phyloP scores from a whole-genome alignment of 2,888 invertebrate species.

The Elegia similella region DNA sequence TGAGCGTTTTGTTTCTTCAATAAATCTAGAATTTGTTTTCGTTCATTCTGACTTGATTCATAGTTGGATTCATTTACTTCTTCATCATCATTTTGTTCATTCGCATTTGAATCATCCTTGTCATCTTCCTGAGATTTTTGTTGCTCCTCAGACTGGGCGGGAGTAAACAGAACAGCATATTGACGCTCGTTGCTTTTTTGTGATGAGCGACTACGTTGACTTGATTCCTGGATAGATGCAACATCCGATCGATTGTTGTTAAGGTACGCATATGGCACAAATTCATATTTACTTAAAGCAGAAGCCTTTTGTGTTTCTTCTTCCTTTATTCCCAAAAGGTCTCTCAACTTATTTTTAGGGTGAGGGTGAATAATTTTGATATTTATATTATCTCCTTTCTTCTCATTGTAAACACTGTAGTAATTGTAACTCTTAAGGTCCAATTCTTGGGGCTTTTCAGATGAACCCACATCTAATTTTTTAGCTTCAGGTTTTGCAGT shows the following conservation, averaged over 20 bases:
- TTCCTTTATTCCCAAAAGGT: slow-evolving; percentile 1
- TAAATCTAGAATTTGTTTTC: slow-evolving; percentile 32
- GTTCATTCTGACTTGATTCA: slow-evolving; percentile 48
- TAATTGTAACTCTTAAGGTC: slow-evolving; percentile 22
- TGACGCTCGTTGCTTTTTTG: neutral
- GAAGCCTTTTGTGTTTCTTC: slow-evolving; percentile 19
- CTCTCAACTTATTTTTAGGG: slow-evolving; percentile 8
- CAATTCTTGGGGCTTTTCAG: neutral
- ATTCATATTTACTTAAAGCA: slow-evolving; percentile 21
- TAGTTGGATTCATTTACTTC: slow-evolving; percentile 40
- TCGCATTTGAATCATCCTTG: slow-evolving; percentile 31
- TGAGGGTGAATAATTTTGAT: slow-evolving; percentile 19
- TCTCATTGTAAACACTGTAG: slow-evolving; percentile 20
- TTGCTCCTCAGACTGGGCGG: slow-evolving; percentile 29
- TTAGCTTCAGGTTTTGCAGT: neutral
- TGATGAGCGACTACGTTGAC: neutral
- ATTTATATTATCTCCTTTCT: slow-evolving; percentile 19
- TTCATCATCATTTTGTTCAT: slow-evolving; percentile 28
- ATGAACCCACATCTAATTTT: neutral
- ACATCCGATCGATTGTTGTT: slow-evolving; percentile 25
- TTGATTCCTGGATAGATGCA: slow-evolving; percentile 9
- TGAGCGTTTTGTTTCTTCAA: slow-evolving; percentile 51
- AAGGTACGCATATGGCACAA: slow-evolving; percentile 29
- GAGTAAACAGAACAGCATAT: neutral
- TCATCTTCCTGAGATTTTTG: slow-evolving; percentile 30